Evolutionary conservation across 2,113 vertebrate genomes (phyloP).

Genomic region (Tychaedon coryphoeus): DNA sequence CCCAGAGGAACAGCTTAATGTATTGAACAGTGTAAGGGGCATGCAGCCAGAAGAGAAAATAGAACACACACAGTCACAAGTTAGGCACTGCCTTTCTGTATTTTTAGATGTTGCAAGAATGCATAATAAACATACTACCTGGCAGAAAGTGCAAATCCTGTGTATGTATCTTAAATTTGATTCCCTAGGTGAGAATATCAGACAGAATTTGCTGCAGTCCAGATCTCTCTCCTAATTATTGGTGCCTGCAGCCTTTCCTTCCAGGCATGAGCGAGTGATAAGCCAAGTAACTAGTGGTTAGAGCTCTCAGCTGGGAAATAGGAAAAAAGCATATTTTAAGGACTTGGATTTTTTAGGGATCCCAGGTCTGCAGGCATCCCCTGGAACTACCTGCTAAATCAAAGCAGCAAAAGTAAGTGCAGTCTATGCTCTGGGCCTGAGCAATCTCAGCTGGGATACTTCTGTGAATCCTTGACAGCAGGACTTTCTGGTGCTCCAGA

Average conservation of each 20-base stretch:
- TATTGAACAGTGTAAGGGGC: neutral
- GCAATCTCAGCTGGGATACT: neutral
- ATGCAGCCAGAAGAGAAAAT: neutral
- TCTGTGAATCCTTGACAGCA: neutral
- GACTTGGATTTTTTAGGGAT: neutral
- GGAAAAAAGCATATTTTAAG: neutral
- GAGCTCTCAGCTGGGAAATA: neutral
- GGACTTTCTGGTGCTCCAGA: neutral
- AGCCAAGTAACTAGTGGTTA: neutral
- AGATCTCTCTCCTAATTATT: neutral
- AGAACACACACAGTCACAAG: neutral
- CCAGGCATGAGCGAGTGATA: neutral
- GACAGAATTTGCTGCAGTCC: neutral
- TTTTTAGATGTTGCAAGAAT: neutral
- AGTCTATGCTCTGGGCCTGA: neutral
- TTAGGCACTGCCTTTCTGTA: neutral
- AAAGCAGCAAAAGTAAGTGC: neutral
- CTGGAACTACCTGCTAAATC: neutral
- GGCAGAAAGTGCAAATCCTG: neutral
- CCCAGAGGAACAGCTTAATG: neutral
- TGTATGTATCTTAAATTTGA: neutral
- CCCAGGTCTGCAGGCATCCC: neutral
- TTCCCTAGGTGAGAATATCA: neutral
- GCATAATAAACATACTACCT: neutral
- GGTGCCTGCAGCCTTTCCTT: neutral